Base-by-base conservation (phyloP, 2,797 vertebrate species). In the Fistularia commersonii region DNA sequence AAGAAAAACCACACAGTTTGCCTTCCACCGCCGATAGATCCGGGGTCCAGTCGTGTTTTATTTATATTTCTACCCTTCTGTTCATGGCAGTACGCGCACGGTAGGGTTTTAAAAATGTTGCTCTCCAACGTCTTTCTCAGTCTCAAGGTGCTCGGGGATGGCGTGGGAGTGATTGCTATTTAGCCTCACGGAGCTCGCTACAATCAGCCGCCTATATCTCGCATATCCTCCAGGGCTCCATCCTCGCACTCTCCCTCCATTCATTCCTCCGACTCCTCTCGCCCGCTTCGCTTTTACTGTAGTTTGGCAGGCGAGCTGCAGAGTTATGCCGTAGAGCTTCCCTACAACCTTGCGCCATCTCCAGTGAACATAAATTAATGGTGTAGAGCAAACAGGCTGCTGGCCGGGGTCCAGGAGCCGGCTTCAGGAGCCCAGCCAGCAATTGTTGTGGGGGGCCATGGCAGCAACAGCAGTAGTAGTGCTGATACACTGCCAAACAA, bases 301-400 rank as follows among this genome's bases (percentile, higher is more conserved):
- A 91, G 89, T 89, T 92, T 92, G 91, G 90, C 91, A 92, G 86
- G 86, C 80, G 77, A 89, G 89, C 87, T 75, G 86, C 83, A 90
- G 88, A 88, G 87, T 76, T 80, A 74, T 79, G 77, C 87, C 51
- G 65, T 64, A 88, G 89, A 92, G 90, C 89, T 90, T 88, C 91
- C 90, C 85, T 88, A 91, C 91, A 93, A 92, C 92, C 90, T 92
- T 91, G 88, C 92, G 89, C 91, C 89, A 90, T 92, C 91, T 92
- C 90, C 89, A 93, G 87, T 92, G 90, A 93, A 93, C 92, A 93
- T 93, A 91, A 94, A 93, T 92, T 92, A 93, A 91, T 92, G 90
- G 91, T 93, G 90, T 91, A 92, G 90, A 93, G 92, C 91, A 93
- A 93, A 93, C 92, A 90, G 89, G 90, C 90, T 88, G 83, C 84